Evolutionary conservation across 2,888 invertebrate genomes (phyloP).

Genomic region (Galerucella calmariensis): DNA sequence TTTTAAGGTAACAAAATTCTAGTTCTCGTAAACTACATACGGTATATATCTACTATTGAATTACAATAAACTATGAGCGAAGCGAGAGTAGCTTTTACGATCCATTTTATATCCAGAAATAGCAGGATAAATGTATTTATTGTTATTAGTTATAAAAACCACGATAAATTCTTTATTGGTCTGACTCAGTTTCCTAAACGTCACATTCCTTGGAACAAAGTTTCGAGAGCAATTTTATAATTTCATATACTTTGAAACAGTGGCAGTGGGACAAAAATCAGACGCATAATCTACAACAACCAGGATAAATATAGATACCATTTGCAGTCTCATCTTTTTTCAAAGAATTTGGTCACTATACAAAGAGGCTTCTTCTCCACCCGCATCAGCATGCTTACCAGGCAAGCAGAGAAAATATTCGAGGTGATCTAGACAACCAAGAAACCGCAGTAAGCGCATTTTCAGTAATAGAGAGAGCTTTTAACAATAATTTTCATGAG

Average conservation of each 20-base stretch:
- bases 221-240: background rate
- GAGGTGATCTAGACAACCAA: too few relatives aligned
- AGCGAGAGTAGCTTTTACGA: conserved; percentile 30
- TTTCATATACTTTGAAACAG: background rate
- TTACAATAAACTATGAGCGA: conserved; percentile 33
- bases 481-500: too few relatives aligned
- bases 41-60: conserved; percentile 25
- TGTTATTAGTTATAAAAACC: conserved; percentile 35
- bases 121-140: conserved; percentile 38
- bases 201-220: background rate
- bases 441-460: too few relatives aligned
- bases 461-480: too few relatives aligned
- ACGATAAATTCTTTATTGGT: conserved; percentile 36
- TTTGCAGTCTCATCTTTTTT: too few relatives aligned
- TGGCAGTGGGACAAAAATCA: background rate
- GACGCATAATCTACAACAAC: too few relatives aligned
- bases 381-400: too few relatives aligned
- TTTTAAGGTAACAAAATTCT: background rate
- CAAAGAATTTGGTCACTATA: too few relatives aligned
- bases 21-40: conserved; percentile 9
- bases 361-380: too few relatives aligned
- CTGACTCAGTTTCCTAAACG: conserved; percentile 4
- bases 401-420: too few relatives aligned
- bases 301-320: too few relatives aligned
- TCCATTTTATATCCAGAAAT: conserved; percentile 30